Percentiles rank a stretch among this genome's conserved stretches.
Evolutionary conservation across 2,888 invertebrate genomes (phyloP).

Genomic region (Drosophila tanythrix): DNA sequence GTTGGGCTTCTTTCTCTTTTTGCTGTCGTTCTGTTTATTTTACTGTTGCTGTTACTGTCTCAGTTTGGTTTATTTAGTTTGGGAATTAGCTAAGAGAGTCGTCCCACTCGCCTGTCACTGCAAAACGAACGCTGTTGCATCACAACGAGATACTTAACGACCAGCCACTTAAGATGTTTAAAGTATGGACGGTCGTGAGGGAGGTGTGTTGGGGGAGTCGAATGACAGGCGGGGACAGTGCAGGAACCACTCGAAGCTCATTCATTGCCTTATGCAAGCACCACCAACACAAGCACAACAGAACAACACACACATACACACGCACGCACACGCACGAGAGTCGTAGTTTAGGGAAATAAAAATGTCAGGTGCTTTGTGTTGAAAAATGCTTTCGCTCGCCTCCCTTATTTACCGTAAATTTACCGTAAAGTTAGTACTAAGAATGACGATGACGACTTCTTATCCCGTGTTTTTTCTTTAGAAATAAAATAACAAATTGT

Average conservation of each 20-base stretch:
- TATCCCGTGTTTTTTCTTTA: background rate
- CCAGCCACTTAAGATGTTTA: constrained; percentile 12
- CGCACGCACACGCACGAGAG: background rate
- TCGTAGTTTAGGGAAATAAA: background rate
- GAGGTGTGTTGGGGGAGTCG: background rate
- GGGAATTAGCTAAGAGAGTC: constrained; percentile 7
- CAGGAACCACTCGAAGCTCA: constrained; percentile 9
- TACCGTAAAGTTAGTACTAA: too few species aligned
- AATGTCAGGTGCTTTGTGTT: constrained; percentile 21
- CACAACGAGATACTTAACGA: constrained; percentile 12
- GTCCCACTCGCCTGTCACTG: constrained; percentile 8
- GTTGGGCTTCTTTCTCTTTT: background rate
- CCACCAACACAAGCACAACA: background rate
- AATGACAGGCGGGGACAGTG: too few species aligned
- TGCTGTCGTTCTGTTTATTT: background rate
- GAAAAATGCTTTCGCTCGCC: constrained; percentile 1
- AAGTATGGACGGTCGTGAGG: background rate
- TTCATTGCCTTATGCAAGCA: constrained; percentile 26
- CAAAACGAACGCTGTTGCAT: constrained; percentile 4
- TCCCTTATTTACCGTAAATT: constrained; percentile 23
- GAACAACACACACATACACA: background rate
- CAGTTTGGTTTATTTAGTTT: constrained; percentile 18
- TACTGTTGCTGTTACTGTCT: background rate
- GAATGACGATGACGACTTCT: background rate
- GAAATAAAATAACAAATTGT: background rate